Percentiles rank a stretch among this genome's conserved stretches.
These are phyloP conservation scores for Campylorhamphus procurvoides DNA, from an alignment of 2,113 vertebrate species.

Conservation along the genomic window DNA sequence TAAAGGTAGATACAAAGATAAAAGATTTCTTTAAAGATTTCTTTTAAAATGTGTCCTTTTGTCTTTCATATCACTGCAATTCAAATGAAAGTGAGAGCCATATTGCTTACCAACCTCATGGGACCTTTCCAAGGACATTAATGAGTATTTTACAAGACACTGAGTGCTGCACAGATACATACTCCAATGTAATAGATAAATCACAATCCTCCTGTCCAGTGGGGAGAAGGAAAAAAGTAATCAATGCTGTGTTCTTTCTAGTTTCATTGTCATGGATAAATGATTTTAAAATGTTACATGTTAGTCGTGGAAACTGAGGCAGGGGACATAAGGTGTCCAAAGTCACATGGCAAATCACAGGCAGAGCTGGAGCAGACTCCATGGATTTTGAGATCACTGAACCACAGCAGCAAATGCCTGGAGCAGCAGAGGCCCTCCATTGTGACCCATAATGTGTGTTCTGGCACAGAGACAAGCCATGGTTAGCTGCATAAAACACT, in stretches of 20 bases:
- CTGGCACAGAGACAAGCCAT: background rate
- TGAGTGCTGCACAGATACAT: background rate
- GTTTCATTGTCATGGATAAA: background rate
- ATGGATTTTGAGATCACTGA: background rate
- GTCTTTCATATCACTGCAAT: background rate
- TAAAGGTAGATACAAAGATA: background rate
- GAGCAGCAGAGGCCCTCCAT: background rate
- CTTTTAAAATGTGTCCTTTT: background rate
- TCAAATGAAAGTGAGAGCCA: background rate
- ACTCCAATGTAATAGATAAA: background rate
- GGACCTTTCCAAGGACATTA: background rate
- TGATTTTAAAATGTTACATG: background rate
- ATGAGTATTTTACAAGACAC: background rate
- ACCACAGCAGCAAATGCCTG: background rate
- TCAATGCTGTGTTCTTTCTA: background rate
- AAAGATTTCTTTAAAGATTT: background rate
- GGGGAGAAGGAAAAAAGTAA: background rate
- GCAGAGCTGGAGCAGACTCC: background rate
- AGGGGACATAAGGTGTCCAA: background rate
- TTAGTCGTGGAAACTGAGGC: slow-evolving; percentile 32
- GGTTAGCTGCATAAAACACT: background rate
- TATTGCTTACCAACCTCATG: background rate
- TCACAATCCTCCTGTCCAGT: background rate
- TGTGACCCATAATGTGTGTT: background rate
- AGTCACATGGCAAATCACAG: background rate